Evolutionary conservation across 2,113 vertebrate species (phyloP).

Genomic region (Chamaetylas fuelleborni): DNA sequence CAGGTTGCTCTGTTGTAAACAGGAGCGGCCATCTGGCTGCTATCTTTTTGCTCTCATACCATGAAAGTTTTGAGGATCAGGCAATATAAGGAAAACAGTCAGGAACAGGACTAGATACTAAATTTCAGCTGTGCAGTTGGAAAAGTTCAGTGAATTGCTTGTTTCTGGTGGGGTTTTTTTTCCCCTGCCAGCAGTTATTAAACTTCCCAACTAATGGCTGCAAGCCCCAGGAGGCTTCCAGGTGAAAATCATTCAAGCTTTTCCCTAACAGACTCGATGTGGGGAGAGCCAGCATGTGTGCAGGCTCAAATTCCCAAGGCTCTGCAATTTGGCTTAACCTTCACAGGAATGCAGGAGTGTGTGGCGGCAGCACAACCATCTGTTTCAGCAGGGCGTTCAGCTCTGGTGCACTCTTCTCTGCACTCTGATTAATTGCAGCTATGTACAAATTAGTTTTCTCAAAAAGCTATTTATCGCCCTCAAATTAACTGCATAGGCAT

Average conservation of each 20-base stretch:
- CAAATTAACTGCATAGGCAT: slow-evolving; percentile 52
- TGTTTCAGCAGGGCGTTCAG: slow-evolving; percentile 33
- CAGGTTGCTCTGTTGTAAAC: neutral
- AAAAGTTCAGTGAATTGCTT: neutral
- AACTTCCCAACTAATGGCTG: neutral
- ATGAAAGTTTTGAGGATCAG: neutral
- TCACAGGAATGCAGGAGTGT: neutral
- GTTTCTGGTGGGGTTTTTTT: neutral
- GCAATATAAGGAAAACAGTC: neutral
- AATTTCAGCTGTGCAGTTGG: neutral
- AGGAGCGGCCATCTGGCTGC: neutral
- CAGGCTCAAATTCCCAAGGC: neutral
- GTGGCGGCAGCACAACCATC: neutral
- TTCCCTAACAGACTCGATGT: neutral
- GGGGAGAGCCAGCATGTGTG: neutral
- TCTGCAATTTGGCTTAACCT: slow-evolving; percentile 42
- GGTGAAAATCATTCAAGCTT: slow-evolving; percentile 31
- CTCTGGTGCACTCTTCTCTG: neutral
- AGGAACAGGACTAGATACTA: neutral
- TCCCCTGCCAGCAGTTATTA: neutral
- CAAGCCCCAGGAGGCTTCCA: neutral
- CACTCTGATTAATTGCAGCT: slow-evolving; percentile 61
- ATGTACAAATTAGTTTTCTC: slow-evolving; percentile 62
- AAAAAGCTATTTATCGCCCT: slow-evolving; percentile 59
- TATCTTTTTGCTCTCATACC: neutral